A percentile compares a stretch with the other conserved stretches of the same genome.
Conservation (phyloP, 2,888 invertebrate species). For the Elysia crispata region DNA sequence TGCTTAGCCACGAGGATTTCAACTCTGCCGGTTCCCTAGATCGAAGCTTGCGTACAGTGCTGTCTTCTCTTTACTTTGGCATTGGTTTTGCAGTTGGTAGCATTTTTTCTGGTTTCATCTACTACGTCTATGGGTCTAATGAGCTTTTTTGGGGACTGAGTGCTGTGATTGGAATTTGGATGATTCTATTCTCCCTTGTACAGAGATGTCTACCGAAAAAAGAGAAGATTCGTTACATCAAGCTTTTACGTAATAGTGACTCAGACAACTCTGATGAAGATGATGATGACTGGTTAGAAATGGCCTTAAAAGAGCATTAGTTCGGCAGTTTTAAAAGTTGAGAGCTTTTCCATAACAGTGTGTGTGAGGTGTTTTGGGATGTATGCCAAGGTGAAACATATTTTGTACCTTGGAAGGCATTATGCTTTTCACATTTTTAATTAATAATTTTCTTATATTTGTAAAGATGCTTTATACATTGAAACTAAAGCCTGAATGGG, state of each 20-base stretch:
- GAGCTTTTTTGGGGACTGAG: constrained; percentile 68
- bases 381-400: background rate
- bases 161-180: constrained; percentile 62
- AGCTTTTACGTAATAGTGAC: constrained; percentile 58
- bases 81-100: constrained; percentile 71
- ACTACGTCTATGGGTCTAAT: constrained; percentile 62
- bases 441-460: background rate
- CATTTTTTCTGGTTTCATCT: constrained; percentile 68
- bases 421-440: background rate
- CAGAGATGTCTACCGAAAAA: constrained; percentile 64
- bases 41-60: constrained; percentile 69
- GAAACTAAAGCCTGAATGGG: too few species aligned
- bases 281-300: constrained; percentile 72
- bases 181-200: constrained; percentile 62
- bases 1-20: constrained; percentile 68
- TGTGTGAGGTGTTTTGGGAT: background rate
- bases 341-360: background rate
- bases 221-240: constrained; percentile 66
- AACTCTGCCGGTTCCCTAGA: constrained; percentile 67
- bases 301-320: constrained; percentile 67
- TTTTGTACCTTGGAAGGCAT: background rate
- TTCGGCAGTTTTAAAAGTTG: too few species aligned
- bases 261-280: constrained; percentile 61
- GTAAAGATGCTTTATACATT: background rate
- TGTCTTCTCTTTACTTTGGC: constrained; percentile 71